phyloP scores from a whole-genome alignment of 2,888 invertebrate species.

The Piscicola geometra region DNA sequence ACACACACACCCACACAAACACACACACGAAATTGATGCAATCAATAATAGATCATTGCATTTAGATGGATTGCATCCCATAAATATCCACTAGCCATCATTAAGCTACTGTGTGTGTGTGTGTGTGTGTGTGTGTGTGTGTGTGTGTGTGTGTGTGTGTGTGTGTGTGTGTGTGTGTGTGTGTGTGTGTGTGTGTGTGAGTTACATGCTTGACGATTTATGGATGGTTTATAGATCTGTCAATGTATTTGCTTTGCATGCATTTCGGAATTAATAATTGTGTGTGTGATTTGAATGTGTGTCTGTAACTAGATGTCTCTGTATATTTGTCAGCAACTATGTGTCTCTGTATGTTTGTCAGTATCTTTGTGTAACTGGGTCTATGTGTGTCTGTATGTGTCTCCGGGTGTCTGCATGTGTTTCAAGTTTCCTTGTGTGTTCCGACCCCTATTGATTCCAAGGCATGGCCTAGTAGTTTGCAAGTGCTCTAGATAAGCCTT shows the following conservation, averaged over 20 bases:
- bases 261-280: neutral
- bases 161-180: constrained; percentile 29
- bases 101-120: constrained; percentile 12
- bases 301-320: neutral
- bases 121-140: constrained; percentile 23
- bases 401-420: neutral
- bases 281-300: neutral
- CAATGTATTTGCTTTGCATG: constrained; percentile 17
- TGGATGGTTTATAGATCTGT: neutral
- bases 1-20: too few relatives aligned
- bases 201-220: constrained; percentile 11
- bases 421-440: too few relatives aligned
- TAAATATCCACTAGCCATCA: too few relatives aligned
- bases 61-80: too few relatives aligned
- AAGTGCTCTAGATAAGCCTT: too few relatives aligned
- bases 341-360: neutral
- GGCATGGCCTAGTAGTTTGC: too few relatives aligned
- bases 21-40: too few relatives aligned
- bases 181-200: constrained; percentile 30
- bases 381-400: constrained; percentile 14
- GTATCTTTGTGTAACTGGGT: neutral
- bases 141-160: constrained; percentile 22
- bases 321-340: constrained; percentile 18
- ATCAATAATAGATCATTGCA: too few relatives aligned
- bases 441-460: too few relatives aligned